Evolutionary conservation across 2,888 invertebrate genomes (phyloP).

Genomic region (Diaphora mendica): DNA sequence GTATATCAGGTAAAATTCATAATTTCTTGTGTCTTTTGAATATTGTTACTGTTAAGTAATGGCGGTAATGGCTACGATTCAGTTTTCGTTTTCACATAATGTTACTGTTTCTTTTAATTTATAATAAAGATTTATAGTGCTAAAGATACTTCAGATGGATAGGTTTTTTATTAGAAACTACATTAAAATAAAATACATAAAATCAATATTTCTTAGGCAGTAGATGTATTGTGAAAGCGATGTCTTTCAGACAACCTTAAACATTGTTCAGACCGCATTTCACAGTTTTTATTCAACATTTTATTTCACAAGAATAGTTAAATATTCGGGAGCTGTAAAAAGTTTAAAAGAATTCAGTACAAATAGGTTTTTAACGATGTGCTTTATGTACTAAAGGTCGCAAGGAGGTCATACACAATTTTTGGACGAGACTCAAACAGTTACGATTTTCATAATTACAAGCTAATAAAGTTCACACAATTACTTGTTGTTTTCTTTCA

Average conservation of each 20-base stretch:
- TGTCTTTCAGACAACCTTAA: constrained; percentile 1
- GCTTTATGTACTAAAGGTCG: not conserved
- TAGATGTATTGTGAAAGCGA: not conserved
- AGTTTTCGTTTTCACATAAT: too few species aligned
- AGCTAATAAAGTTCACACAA: too few species aligned
- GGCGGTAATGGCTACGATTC: too few species aligned
- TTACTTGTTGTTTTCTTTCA: not conserved
- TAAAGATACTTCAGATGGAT: not conserved
- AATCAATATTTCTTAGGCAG: not conserved
- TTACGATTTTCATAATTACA: not conserved
- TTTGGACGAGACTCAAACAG: not conserved
- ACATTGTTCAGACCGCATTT: not conserved
- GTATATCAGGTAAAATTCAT: too few species aligned
- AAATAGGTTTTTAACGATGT: not conserved
- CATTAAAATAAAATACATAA: not conserved
- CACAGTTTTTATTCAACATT: not conserved
- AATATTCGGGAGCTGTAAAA: not conserved
- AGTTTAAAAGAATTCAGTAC: not conserved
- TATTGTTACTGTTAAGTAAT: too few species aligned
- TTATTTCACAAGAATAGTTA: not conserved
- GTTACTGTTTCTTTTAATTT: too few species aligned
- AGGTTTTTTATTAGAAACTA: not conserved
- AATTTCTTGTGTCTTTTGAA: too few species aligned
- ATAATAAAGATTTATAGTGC: too few species aligned
- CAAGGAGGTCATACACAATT: not conserved